Conservation (phyloP, 2,888 invertebrate genomes). For the Odontothrips loti region DNA sequence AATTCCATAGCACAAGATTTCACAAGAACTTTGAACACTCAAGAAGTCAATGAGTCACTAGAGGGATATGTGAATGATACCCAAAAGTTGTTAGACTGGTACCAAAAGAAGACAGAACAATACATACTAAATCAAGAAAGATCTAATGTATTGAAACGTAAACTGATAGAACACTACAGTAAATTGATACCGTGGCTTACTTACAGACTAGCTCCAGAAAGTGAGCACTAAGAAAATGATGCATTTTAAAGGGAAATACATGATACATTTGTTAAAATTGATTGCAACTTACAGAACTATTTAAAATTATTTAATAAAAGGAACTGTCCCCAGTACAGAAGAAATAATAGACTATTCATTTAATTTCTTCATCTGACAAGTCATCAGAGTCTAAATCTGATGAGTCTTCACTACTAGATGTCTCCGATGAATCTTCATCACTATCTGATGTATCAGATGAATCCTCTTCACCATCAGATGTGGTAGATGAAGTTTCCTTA, state of each 20-base stretch:
- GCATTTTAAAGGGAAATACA: not conserved
- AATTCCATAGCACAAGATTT: not conserved
- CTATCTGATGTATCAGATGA: not conserved
- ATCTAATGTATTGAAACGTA: conserved; percentile 33
- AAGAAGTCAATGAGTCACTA: not conserved
- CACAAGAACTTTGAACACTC: not conserved
- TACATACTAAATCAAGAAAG: conserved; percentile 11
- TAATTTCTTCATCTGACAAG: conserved; percentile 31
- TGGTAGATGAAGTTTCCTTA: conserved; percentile 39
- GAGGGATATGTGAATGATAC: not conserved
- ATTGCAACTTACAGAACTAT: not conserved
- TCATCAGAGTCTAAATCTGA: not conserved
- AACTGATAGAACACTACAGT: conserved; percentile 44
- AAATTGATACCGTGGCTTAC: conserved; percentile 45
- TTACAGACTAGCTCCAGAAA: conserved; percentile 42
- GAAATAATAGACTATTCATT: conserved; percentile 33
- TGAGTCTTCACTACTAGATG: not conserved
- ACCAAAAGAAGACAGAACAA: not conserved
- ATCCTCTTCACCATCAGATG: conserved; percentile 29
- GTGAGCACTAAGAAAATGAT: not conserved
- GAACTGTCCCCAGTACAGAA: not conserved
- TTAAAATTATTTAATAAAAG: not conserved
- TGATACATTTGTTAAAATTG: not conserved
- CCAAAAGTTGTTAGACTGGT: not conserved
- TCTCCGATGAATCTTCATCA: not conserved